Percentiles rank a stretch among this genome's conserved stretches.
These are phyloP conservation scores for Patella pellucida DNA, from an alignment of 2,888 invertebrate genomes.

Conservation along the genomic window DNA sequence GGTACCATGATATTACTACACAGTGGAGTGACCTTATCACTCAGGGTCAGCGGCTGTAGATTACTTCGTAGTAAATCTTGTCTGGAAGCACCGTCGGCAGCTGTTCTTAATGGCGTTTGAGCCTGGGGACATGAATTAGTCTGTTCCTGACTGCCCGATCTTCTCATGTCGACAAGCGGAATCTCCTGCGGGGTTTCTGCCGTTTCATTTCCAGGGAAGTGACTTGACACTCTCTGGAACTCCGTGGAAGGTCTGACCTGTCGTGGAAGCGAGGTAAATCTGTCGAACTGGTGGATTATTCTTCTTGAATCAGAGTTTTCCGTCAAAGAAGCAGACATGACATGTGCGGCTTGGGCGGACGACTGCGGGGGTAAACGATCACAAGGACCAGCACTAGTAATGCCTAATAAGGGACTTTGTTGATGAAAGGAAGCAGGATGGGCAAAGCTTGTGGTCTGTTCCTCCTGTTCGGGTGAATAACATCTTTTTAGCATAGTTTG, in stretches of 20 bases:
- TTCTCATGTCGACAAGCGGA: neutral
- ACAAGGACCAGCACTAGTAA: neutral
- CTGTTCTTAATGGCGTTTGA: neutral
- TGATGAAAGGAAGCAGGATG: neutral
- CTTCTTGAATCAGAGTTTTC: neutral
- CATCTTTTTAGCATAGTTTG: conserved; percentile 20
- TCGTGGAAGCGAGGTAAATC: neutral
- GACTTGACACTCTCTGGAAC: neutral
- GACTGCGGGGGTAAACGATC: no score
- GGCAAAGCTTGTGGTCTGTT: neutral
- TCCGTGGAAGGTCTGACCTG: neutral
- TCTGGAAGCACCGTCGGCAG: conserved; percentile 12
- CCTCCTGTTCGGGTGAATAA: neutral
- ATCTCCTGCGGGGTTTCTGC: neutral
- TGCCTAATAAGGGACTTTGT: neutral
- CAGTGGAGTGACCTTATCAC: neutral
- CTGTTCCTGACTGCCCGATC: neutral
- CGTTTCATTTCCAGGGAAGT: neutral
- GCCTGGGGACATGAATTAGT: neutral
- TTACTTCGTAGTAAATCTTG: neutral
- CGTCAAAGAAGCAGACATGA: conserved; percentile 7
- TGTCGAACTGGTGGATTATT: neutral
- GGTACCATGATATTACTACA: conserved; percentile 5
- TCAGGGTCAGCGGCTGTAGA: neutral
- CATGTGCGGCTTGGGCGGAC: neutral